Base-by-base conservation (phyloP, 2,113 vertebrate species). In the Pseudolaguvia tuberculata region DNA sequence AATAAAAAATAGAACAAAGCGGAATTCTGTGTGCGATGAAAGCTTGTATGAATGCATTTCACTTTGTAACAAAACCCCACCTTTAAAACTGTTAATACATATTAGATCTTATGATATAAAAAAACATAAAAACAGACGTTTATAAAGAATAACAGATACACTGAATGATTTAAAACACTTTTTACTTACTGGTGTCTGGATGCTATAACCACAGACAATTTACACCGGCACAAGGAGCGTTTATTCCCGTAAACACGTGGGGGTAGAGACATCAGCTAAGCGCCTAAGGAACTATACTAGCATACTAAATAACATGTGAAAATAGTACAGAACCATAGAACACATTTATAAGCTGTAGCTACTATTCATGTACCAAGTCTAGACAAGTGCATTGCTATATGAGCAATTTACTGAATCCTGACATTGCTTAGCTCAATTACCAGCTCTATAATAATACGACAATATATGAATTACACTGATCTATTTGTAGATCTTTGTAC, bases 101-200 rank as follows among this genome's bases (percentile, higher is more conserved):
- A 47, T 9, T 25, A 45, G 13, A 11, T 11, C n/a, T 25, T 15
- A 23, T 25, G 13, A 18, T 5, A 48, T 25, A n/a, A 25, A 10
- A 48, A 17, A 5, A 17, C 1, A 50, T 31, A 12, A 0, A 21
- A 29, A 39, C 56, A 73, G 6, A 66, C 53, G 20, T 2, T 47
- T 18, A 50, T 50, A 3, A 50, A 20, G 15, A 66, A 48, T 10
- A 66, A 27, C 35, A 11, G 42, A 66, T 15, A 10, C 14, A 48
- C 1, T 17, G 17, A 10, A 42, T 5, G 9, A 13, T 25, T 27
- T 17, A 27, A 51, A 51, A 59, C 14, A 39, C 14, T 57, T 14
- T 75, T 51, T 56, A 76, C 74, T 76, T 69, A 76, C 74, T 76
- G 65, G 53, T 69, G 56, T 21, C 21, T 31, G 42, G 45, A 51